Evolutionary conservation across 2,797 vertebrate species (phyloP), one percentile per base, ranked within the genome.

Genomic region (Rhinoraja longicauda): DNA sequence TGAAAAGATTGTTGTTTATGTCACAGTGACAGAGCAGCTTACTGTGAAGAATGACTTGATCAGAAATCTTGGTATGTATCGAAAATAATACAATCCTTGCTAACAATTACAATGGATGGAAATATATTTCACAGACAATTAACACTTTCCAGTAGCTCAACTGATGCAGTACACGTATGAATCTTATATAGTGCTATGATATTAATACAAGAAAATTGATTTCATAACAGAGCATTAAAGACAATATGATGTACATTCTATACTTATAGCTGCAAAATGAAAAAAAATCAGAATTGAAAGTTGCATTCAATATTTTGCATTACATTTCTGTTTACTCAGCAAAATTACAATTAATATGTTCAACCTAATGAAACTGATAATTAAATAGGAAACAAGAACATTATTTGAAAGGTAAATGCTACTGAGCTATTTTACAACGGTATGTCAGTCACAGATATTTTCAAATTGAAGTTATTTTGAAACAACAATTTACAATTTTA

Each of bases 11-110:
- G 88, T 72, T 92, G 70, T 73, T 72, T 70, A 73, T 72, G 84
- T 67, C 59, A 92, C 90, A 92, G 36, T 75, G 90, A 92, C 90
- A 45, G 90, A 92, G 59, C 39, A 45, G 90, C 70, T 75, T 57
- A 75, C 24, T 29, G 53, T 45, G 21, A 92, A 92, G 90, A 29
- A 92, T 92, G 39, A 26, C 70, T 92, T 92, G 24, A 75, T 75
- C 90, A 53, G 39, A 92, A 73, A 92, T n/a, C 70, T 92, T 70
- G 70, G 57, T 92, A 92, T 17, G 15, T 53, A 70, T 75, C 39
- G 53, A 92, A 73, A 29, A 75, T 39, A 45, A 73, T 92, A 75
- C 72, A 73, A 92, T n/a, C 39, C 39, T 92, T 26, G 53, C 12
- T 75, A 75, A 45, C 19, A 73, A 39, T 29, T 75, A 75, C 36